Evolutionary conservation across 2,797 vertebrate genomes (phyloP).

Genomic region (Neosilurus hyrtlii): DNA sequence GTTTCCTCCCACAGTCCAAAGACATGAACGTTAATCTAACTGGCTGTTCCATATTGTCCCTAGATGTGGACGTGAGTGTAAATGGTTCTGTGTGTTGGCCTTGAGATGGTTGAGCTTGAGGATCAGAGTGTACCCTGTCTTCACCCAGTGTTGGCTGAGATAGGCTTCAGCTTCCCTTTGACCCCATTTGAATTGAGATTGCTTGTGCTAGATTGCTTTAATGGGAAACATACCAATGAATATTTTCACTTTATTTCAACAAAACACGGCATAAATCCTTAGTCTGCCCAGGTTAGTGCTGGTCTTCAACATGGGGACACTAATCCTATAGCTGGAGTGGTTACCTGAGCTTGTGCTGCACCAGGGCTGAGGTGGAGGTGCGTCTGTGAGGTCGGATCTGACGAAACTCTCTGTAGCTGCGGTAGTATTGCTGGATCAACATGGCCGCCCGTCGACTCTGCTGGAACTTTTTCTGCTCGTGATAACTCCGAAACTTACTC

Average conservation of each 20-base stretch:
- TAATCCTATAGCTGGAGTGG: not conserved
- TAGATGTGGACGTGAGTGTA: too few species aligned
- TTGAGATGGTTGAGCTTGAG: too few species aligned
- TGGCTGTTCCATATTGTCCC: too few species aligned
- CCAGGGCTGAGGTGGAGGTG: slow-evolving; percentile 79
- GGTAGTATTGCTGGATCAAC: slow-evolving; percentile 98
- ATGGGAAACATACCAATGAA: not conserved
- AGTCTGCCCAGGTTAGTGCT: not conserved
- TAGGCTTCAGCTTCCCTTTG: too few species aligned
- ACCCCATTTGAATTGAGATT: too few species aligned
- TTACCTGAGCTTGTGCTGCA: slow-evolving; percentile 96
- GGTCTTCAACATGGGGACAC: not conserved
- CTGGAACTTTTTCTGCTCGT: slow-evolving; percentile 97
- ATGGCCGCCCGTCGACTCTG: slow-evolving; percentile 94
- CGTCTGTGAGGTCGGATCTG: slow-evolving; percentile 84
- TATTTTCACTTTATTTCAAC: not conserved
- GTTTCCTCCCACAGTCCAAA: too few species aligned
- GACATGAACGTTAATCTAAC: too few species aligned
- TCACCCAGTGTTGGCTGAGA: too few species aligned
- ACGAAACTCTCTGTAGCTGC: slow-evolving; percentile 93
- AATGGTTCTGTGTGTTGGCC: too few species aligned
- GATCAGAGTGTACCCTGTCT: too few species aligned
- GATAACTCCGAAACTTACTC: slow-evolving; percentile 99
- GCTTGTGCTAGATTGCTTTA: not conserved
- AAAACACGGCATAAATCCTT: not conserved